These are phyloP conservation scores for Pangasianodon gigas DNA, from an alignment of 2,113 vertebrate genomes.

Conservation along the genomic window DNA sequence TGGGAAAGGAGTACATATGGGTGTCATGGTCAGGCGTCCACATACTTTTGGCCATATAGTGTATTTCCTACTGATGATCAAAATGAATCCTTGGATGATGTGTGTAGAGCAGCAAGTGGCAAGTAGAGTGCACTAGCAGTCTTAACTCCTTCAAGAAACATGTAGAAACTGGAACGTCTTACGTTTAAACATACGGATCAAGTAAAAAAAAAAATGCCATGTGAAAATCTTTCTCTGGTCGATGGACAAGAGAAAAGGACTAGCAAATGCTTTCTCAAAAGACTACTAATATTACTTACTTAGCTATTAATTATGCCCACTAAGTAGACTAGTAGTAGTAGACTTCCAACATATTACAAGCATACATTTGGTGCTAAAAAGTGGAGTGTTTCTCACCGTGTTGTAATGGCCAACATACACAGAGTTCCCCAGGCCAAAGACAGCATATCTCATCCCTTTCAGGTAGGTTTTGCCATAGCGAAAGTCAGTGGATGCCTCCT, in stretches of 20 bases:
- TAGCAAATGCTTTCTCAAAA: neutral
- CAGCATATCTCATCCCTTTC: slow-evolving; percentile 84
- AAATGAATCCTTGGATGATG: neutral
- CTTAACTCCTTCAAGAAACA: neutral
- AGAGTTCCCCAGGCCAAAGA: slow-evolving; percentile 91
- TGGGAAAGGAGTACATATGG: too few species aligned
- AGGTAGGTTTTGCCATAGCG: slow-evolving; percentile 84
- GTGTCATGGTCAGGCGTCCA: neutral
- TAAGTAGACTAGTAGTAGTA: neutral
- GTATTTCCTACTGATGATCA: neutral
- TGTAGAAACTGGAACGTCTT: neutral
- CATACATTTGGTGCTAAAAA: neutral
- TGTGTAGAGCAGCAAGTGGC: too few species aligned
- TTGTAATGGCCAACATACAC: slow-evolving; percentile 85
- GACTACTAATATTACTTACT: neutral
- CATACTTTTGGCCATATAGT: neutral
- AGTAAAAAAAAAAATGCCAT: too few species aligned
- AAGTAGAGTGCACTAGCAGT: too few species aligned
- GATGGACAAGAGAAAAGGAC: neutral
- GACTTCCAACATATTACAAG: neutral
- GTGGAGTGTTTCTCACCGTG: slow-evolving; percentile 71
- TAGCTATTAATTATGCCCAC: neutral
- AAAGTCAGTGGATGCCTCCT: slow-evolving; percentile 88
- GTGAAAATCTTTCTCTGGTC: neutral
- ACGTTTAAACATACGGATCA: neutral